Base-by-base conservation (phyloP, 1,140 invertebrate genomes). In the Tetragonula clypearis region DNA sequence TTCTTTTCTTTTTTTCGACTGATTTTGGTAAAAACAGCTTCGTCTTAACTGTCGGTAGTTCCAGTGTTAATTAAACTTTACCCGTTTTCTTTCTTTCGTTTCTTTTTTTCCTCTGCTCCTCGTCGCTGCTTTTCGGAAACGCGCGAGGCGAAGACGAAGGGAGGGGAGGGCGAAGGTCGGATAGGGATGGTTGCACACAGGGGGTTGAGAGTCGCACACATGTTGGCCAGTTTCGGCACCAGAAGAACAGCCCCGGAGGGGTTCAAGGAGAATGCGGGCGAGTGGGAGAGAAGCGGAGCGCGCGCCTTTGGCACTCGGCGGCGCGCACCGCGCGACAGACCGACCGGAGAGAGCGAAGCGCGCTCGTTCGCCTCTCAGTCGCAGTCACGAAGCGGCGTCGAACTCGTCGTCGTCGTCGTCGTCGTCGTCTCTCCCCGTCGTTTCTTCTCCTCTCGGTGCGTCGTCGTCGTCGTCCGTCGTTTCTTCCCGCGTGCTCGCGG, bases 361-460 rank as follows among this genome's bases (percentile, higher is more conserved):
- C 55, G 17, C 26, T 5, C 15, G 62, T 9, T 72, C 79, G 85
- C 84, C 88, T 86, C 86, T 92, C 92, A 94, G 93, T 94, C 92
- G 93, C 88, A 90, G 87, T 91, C 84, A 86, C 90, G 92, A 90
- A 92, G 92, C 92, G 92, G 92, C 88, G 91, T 86, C 88, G 92
- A 82, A 90, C 90, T 78, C 86, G 21, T 21, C 49, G 30, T 62
- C 60, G 60, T 62, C 23, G 21, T 78, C 86, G 21, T 21, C 49
- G 30, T 62, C 60, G 60, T 62, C 23, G 21, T 23, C 30, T 30
- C 30, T 30, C 30, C 30, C n/a, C 56, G 21, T 30, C 55, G 49
- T 8, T 17, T 60, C 26, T 23, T 62, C 26, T 23, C 53, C 30
- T 77, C 86, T 60, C 56, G 75, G 23, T 26, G 15, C 49, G 53